These are phyloP conservation scores for Whitmania pigra DNA, from an alignment of 1,140 invertebrate genomes.

Conservation along the genomic window DNA sequence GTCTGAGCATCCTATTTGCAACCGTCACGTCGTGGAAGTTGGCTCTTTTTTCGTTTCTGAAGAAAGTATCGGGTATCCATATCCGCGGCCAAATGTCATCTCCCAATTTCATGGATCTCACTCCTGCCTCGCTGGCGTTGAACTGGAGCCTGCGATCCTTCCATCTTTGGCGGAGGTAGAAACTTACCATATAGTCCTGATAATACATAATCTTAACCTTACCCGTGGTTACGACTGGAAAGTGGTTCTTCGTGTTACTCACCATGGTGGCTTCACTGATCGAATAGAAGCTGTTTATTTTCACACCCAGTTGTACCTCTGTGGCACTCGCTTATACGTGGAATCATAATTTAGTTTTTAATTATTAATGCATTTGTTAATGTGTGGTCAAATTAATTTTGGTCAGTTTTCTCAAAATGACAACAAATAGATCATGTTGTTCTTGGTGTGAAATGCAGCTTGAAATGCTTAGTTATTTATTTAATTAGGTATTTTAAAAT, in stretches of 20 bases:
- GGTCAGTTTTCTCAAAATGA: no score
- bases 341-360: not conserved
- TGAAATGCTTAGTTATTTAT: no score
- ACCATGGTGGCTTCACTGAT: slow-evolving; percentile 28
- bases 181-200: slow-evolving; percentile 39
- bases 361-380: not conserved
- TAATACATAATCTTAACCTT: slow-evolving; percentile 4
- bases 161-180: slow-evolving; percentile 40
- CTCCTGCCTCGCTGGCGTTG: slow-evolving; percentile 20
- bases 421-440: no score
- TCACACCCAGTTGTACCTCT: slow-evolving; percentile 25
- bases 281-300: slow-evolving; percentile 26
- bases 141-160: slow-evolving; percentile 32
- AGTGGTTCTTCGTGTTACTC: not conserved
- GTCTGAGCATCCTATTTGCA: slow-evolving; percentile 40
- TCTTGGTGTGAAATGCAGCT: no score
- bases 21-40: slow-evolving; percentile 41
- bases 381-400: no score
- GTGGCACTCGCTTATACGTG: slow-evolving; percentile 21
- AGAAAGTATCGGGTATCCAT: slow-evolving; percentile 74
- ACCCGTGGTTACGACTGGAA: not conserved
- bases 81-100: slow-evolving; percentile 65
- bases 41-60: slow-evolving; percentile 55
- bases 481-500: no score
- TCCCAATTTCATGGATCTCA: slow-evolving; percentile 52